Evolutionary conservation across 2,797 vertebrate species (phyloP).

Genomic region (Pangasius krempfi): DNA sequence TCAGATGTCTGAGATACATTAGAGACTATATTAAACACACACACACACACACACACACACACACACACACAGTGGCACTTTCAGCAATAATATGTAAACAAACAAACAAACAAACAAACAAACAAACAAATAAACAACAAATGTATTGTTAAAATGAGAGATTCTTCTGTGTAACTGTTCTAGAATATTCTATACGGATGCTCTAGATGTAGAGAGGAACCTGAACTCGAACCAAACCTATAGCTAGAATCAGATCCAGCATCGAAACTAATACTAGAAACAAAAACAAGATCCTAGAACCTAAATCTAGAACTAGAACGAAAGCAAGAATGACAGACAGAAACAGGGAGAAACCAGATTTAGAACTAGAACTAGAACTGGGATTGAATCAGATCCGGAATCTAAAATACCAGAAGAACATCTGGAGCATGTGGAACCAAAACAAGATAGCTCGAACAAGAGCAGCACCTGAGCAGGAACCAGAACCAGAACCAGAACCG

Average conservation of each 20-base stretch:
- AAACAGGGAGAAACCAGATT: neutral
- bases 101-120: neutral
- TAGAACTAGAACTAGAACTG: neutral
- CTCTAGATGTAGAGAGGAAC: neutral
- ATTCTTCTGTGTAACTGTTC: neutral
- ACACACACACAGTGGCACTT: neutral
- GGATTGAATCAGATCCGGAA: neutral
- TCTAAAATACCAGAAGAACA: neutral
- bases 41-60: slow-evolving; percentile 22
- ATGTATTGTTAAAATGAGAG: too few relatives aligned
- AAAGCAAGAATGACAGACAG: neutral
- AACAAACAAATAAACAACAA: neutral
- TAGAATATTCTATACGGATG: neutral
- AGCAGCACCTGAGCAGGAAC: neutral
- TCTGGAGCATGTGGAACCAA: neutral
- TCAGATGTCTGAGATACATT: slow-evolving; percentile 9
- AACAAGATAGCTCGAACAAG: neutral
- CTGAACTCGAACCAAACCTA: neutral
- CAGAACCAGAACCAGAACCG: neutral
- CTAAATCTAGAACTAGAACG: neutral
- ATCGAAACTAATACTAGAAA: neutral
- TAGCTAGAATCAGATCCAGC: neutral
- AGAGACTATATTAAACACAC: slow-evolving; percentile 24
- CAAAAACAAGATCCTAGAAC: neutral
- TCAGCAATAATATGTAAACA: neutral